Evolutionary conservation across 2,797 vertebrate species (phyloP), one percentile per base, ranked within the genome.

Genomic region (Morus bassanus): DNA sequence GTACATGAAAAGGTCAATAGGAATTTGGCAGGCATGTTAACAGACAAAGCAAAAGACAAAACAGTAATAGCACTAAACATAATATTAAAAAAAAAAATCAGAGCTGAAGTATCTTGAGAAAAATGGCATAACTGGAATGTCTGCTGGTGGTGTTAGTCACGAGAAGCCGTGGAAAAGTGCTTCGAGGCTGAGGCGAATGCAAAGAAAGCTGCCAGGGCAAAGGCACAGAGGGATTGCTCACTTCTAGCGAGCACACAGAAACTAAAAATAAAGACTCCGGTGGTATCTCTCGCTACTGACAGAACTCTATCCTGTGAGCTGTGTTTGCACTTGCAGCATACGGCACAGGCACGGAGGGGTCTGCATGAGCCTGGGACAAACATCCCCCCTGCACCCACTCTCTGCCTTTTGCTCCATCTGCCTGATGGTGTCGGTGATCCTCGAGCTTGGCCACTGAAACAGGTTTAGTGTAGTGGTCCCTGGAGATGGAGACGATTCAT

Each of bases 361-460:
- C 51, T 83, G 12, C 0, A 0, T 41, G 31, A 56, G 15, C 24
- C 24, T 3, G 4, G 57, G 61, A 57, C 33, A 51, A 48, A 39
- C 0, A 0, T 61, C 12, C 12, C 39, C 41, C 19, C 31, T 75
- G 60, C 31, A 63, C 30, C 17, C 0, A 2, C 2, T 1, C 39
- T 46, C 68, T 74, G 46, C 50, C 48, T 89, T 57, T 73, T 78
- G 50, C 16, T 85, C 24, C 19, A 21, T 59, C 14, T 72, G 1
- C 39, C 31, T 54, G 19, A 28, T 21, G 31, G 33, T 50, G 28
- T 10, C 41, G 67, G 43, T 19, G 59, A 85, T 33, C 12, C 51
- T 78, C 2, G 2, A 81, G 77, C 31, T 87, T 54, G 46, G 53
- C 28, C 6, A 4, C 54, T 39, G 41, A 45, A 48, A 7, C 9